A percentile compares a stretch with the other conserved stretches of the same genome.
Evolutionary conservation across 2,797 vertebrate species (phyloP).

Genomic region (Hephaestus fuliginosus): DNA sequence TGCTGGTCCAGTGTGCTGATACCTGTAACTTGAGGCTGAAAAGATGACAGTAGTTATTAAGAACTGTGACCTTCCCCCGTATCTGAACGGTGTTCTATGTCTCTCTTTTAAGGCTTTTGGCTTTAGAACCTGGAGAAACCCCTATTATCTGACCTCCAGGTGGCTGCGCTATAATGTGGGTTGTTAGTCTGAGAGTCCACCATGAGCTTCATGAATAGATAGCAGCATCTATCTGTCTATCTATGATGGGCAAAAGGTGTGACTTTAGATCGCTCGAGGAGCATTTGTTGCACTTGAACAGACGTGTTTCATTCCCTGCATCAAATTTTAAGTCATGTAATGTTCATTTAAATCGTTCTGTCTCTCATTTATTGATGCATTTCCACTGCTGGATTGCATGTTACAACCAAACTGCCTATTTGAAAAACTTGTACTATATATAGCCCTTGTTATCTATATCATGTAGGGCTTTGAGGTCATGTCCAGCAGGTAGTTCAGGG

Average conservation of each 20-base stretch:
- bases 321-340: background rate
- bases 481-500: background rate
- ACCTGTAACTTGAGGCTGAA: slow-evolving; percentile 21
- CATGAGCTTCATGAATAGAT: slow-evolving; percentile 70
- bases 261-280: slow-evolving; percentile 7
- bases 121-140: slow-evolving; percentile 77
- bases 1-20: slow-evolving; percentile 3
- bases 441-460: background rate
- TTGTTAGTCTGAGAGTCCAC: slow-evolving; percentile 58
- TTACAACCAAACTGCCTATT: background rate
- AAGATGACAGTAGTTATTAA: background rate
- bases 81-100: slow-evolving; percentile 63
- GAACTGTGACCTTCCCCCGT: background rate
- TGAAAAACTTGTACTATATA: background rate
- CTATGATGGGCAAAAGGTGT: slow-evolving; percentile 69
- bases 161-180: slow-evolving; percentile 84
- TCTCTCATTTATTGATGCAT: background rate
- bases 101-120: slow-evolving; percentile 75
- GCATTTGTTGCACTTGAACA: background rate
- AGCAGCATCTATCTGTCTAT: slow-evolving; percentile 52
- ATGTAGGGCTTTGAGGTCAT: background rate
- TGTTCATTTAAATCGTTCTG: background rate
- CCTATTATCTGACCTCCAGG: slow-evolving; percentile 83
- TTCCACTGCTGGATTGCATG: slow-evolving; percentile 4
- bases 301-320: slow-evolving; percentile 12